phyloP scores from a whole-genome alignment of 2,797 vertebrate species.

The Helostoma temminkii region DNA sequence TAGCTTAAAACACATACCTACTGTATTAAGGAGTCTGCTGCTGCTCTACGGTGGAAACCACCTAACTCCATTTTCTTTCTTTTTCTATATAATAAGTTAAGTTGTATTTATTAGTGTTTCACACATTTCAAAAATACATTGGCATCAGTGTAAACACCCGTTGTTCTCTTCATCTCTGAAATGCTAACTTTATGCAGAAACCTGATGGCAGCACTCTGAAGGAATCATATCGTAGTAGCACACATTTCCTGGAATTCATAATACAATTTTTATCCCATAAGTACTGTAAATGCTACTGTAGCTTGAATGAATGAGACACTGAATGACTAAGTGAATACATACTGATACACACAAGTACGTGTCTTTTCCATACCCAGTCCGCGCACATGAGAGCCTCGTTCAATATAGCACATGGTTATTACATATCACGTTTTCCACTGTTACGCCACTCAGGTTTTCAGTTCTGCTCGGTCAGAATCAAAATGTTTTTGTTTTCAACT shows the following conservation, averaged over 20 bases:
- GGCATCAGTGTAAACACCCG: constrained; percentile 34
- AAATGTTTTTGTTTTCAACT: constrained; percentile 38
- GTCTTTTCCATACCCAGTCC: constrained; percentile 49
- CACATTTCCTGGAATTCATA: constrained; percentile 54
- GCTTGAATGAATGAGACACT: constrained; percentile 64
- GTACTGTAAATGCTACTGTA: constrained; percentile 81
- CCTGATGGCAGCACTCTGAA: constrained; percentile 55
- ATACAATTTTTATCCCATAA: constrained; percentile 63
- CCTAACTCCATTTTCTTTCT: constrained; percentile 20
- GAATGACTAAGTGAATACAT: constrained; percentile 54
- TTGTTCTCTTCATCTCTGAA: constrained; percentile 27
- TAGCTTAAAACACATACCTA: constrained; percentile 36
- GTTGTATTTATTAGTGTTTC: constrained; percentile 32
- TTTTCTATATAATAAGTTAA: constrained; percentile 23
- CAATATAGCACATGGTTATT: constrained; percentile 66
- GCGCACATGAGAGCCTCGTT: constrained; percentile 62
- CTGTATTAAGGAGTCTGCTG: constrained; percentile 37
- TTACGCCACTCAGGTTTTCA: constrained; percentile 84
- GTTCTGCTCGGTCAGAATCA: constrained; percentile 74
- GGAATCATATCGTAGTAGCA: constrained; percentile 73
- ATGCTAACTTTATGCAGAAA: constrained; percentile 68
- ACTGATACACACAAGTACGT: constrained; percentile 52
- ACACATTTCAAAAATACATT: constrained; percentile 9
- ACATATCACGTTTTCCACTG: constrained; percentile 77
- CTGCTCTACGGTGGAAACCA: constrained; percentile 46